Conservation (phyloP, 2,113 vertebrate species). For the Cynopterus brachyotis region DNA sequence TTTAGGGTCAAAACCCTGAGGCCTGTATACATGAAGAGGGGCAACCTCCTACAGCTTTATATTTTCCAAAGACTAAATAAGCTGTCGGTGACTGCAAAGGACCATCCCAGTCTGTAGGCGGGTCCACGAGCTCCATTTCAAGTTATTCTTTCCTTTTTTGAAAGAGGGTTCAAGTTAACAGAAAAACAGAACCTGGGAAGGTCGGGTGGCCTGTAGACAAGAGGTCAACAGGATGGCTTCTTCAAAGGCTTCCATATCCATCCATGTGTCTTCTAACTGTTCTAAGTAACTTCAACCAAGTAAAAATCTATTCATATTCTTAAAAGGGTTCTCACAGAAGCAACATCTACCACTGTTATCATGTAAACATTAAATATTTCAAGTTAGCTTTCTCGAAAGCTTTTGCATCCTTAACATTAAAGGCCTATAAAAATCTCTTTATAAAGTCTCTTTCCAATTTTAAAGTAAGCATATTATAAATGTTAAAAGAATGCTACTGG, state of each 20-base stretch:
- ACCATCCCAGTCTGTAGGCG: background rate
- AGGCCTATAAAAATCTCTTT: background rate
- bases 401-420: background rate
- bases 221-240: background rate
- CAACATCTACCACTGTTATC: background rate
- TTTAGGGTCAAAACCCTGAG: background rate
- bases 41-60: background rate
- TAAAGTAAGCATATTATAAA: background rate
- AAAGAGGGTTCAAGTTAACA: background rate
- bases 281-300: background rate
- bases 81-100: background rate
- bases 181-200: background rate
- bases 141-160: background rate
- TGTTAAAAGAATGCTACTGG: background rate
- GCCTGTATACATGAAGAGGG: background rate
- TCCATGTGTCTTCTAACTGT: background rate
- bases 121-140: background rate
- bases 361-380: background rate
- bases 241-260: background rate
- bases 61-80: background rate
- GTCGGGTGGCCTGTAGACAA: background rate
- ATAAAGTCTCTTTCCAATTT: background rate
- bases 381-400: background rate
- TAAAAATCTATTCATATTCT: background rate
- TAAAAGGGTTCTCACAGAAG: background rate